Conservation (phyloP, 2,888 invertebrate genomes). For the Horisme vitalbata region DNA sequence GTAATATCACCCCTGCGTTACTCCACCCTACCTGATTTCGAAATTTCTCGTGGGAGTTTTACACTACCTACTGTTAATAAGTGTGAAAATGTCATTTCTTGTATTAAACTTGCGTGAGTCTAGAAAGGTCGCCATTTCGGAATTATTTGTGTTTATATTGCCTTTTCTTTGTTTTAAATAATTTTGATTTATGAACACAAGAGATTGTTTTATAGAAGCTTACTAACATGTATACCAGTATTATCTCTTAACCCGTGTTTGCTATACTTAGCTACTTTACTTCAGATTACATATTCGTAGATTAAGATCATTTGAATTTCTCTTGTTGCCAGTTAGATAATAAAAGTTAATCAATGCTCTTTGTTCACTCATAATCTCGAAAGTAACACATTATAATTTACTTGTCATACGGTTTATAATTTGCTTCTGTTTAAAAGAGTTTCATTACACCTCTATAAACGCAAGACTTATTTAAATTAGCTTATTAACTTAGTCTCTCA, state of each 20-base stretch:
- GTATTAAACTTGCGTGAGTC: slow-evolving; percentile 9
- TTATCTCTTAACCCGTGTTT: slow-evolving; percentile 24
- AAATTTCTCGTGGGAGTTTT: slow-evolving; percentile 71
- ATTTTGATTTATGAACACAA: no score
- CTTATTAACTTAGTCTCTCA: no score
- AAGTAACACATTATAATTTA: slow-evolving; percentile 4
- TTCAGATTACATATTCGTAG: slow-evolving; percentile 16
- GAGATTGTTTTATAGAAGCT: no score
- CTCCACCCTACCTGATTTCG: slow-evolving; percentile 61
- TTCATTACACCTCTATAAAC: no score
- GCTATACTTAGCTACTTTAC: slow-evolving; percentile 18
- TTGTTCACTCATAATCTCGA: slow-evolving; percentile 6
- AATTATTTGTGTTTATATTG: no score
- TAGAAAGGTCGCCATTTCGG: slow-evolving; percentile 2
- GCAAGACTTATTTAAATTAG: slow-evolving; percentile 44
- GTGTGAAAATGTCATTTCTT: slow-evolving; percentile 51
- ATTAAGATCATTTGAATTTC: slow-evolving; percentile 40
- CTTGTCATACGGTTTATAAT: slow-evolving; percentile 1
- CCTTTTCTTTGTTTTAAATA: no score
- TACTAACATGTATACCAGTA: slow-evolving; percentile 16
- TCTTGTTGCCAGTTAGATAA: slow-evolving; percentile 27
- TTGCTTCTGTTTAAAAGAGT: slow-evolving; percentile 32
- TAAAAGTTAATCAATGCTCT: slow-evolving; percentile 21
- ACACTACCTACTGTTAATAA: slow-evolving; percentile 56
- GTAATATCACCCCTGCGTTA: slow-evolving; percentile 52